Percentiles rank a stretch among this genome's conserved stretches.
These are phyloP conservation scores for Meriones psammophilus DNA, from an alignment of 2,797 vertebrate genomes.

Conservation along the genomic window DNA sequence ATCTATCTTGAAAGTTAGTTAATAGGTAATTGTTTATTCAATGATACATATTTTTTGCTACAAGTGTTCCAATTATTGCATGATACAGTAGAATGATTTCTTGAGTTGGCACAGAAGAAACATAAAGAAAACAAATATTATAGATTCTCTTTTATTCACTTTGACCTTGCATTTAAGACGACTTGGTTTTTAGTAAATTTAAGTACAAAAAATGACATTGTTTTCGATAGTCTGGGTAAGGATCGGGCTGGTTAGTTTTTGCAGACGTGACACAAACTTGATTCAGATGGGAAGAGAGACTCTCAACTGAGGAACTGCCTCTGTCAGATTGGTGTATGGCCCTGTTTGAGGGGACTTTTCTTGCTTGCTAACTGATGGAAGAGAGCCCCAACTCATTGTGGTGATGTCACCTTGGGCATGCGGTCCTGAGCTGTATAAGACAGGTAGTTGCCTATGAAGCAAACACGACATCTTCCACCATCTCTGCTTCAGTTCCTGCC, in stretches of 20 bases:
- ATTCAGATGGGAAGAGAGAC: no score
- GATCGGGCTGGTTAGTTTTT: neutral
- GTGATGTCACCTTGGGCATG: neutral
- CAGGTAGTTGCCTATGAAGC: neutral
- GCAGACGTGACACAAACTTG: neutral
- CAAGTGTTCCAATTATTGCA: conserved; percentile 23
- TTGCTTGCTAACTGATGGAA: neutral
- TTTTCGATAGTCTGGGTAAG: conserved; percentile 24
- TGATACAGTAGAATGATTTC: neutral
- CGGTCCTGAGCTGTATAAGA: neutral
- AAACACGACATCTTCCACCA: neutral
- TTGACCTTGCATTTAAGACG: conserved; percentile 20
- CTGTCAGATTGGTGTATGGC: neutral
- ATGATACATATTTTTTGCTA: neutral
- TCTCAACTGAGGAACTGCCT: neutral
- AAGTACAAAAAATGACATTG: conserved; percentile 39
- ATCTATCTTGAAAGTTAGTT: neutral
- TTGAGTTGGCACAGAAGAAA: conserved; percentile 9
- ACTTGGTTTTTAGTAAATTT: conserved; percentile 43
- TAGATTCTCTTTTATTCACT: neutral
- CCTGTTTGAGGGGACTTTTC: neutral
- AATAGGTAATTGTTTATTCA: neutral
- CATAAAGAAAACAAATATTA: neutral
- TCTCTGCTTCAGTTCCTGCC: neutral
- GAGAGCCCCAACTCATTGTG: no score